Conservation (phyloP, 1,140 invertebrate genomes). For the Dreissena polymorpha region DNA sequence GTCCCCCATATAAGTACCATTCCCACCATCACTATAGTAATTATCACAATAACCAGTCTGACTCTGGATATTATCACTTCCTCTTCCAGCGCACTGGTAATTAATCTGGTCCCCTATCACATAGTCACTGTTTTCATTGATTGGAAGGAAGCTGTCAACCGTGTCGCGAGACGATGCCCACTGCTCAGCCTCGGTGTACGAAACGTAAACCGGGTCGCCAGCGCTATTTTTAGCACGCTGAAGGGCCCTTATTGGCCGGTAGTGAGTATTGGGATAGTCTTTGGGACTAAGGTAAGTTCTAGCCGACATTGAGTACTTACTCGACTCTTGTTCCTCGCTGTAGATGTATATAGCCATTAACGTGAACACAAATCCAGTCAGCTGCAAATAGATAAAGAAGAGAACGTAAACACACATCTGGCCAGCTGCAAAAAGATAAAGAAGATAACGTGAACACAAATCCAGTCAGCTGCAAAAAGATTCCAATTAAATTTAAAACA, state of each 20-base stretch:
- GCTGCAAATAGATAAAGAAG: slow-evolving; percentile 68
- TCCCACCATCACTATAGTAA: slow-evolving; percentile 15
- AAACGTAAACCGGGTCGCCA: slow-evolving; percentile 68
- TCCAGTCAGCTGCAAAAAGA: slow-evolving; percentile 79
- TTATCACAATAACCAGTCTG: slow-evolving; percentile 23
- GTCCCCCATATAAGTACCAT: slow-evolving; percentile 34
- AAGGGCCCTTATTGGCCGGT: slow-evolving; percentile 47
- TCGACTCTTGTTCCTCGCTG: slow-evolving; percentile 88
- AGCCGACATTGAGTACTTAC: slow-evolving; percentile 82
- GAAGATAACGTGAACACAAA: slow-evolving; percentile 77
- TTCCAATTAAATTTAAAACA: no score
- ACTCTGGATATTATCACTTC: slow-evolving; percentile 1
- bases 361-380: slow-evolving; percentile 78
- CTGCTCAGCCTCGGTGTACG: slow-evolving; percentile 61
- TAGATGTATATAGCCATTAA: slow-evolving; percentile 78
- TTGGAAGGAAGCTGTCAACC: no score
- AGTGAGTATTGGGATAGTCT: slow-evolving; percentile 45
- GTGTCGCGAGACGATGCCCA: slow-evolving; percentile 1
- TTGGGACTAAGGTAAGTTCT: slow-evolving; percentile 56
- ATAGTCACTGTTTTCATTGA: no score
- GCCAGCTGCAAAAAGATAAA: slow-evolving; percentile 77
- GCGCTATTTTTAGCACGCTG: slow-evolving; percentile 59
- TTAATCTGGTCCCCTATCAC: background rate
- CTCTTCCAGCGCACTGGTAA: background rate
- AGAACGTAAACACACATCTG: slow-evolving; percentile 61